Evolutionary conservation across 2,888 invertebrate species (phyloP).

Genomic region (Lepetodrilus schrolli): DNA sequence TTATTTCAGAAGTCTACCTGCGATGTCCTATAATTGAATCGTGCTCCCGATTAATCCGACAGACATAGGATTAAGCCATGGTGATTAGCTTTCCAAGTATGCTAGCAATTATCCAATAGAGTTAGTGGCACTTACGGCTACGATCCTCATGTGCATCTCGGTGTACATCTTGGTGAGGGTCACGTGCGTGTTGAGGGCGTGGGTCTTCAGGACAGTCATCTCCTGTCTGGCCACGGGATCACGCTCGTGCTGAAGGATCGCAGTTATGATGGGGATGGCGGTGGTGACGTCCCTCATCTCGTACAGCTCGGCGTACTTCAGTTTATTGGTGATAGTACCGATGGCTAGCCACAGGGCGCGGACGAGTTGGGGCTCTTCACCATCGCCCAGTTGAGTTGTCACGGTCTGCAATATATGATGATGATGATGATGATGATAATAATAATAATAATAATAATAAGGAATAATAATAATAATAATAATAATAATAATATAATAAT

Average conservation of each 20-base stretch:
- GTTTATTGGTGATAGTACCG: slow-evolving; percentile 47
- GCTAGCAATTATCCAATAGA: too few species aligned
- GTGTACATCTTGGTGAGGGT: slow-evolving; percentile 35
- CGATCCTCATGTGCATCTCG: slow-evolving; percentile 46
- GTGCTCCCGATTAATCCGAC: too few species aligned
- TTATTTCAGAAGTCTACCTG: too few species aligned
- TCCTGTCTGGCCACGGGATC: slow-evolving; percentile 32
- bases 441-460: too few species aligned
- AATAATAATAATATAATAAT: too few species aligned
- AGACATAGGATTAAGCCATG: too few species aligned
- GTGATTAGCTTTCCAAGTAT: too few species aligned
- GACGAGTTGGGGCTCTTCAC: neutral
- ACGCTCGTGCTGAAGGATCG: slow-evolving; percentile 28
- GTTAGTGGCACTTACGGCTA: slow-evolving; percentile 46
- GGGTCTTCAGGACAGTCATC: slow-evolving; percentile 37
- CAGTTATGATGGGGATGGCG: slow-evolving; percentile 50
- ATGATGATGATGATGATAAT: too few species aligned
- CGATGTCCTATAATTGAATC: too few species aligned
- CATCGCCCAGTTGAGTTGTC: neutral
- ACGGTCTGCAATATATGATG: neutral
- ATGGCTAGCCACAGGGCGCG: slow-evolving; percentile 49
- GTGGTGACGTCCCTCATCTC: slow-evolving; percentile 33
- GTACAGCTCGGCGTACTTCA: slow-evolving; percentile 32
- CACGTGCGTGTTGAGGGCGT: slow-evolving; percentile 34
- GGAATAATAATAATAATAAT: too few species aligned